Conservation (phyloP, 2,113 vertebrate species). For the Cettia cetti region DNA sequence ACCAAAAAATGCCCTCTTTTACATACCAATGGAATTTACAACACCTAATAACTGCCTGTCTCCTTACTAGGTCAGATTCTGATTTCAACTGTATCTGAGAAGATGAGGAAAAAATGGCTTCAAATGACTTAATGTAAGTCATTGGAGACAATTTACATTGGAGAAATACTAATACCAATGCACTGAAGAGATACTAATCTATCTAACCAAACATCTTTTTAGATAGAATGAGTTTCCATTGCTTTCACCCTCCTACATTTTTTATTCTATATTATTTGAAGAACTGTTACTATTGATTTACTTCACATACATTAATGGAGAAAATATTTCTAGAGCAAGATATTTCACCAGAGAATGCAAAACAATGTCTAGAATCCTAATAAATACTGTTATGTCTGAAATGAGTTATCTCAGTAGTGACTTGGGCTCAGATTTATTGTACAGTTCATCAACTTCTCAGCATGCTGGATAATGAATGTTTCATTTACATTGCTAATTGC, state of each 20-base stretch:
- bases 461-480: slow-evolving; percentile 91
- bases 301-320: slow-evolving; percentile 22
- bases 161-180: background rate
- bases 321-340: slow-evolving; percentile 34
- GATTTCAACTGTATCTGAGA: background rate
- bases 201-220: background rate
- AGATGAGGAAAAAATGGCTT: background rate
- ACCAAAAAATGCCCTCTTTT: background rate
- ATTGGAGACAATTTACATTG: background rate
- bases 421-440: slow-evolving; percentile 92
- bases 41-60: background rate
- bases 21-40: background rate
- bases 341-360: slow-evolving; percentile 60
- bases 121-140: background rate
- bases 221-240: background rate
- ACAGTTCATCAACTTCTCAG: slow-evolving; percentile 99
- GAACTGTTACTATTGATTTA: background rate
- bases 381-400: slow-evolving; percentile 83
- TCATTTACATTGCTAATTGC: slow-evolving; percentile 94
- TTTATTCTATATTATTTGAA: background rate
- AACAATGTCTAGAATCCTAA: slow-evolving; percentile 72
- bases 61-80: background rate
- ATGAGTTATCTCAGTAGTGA: slow-evolving; percentile 88
- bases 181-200: background rate
- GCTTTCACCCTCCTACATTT: background rate